phyloP scores from a whole-genome alignment of 2,797 vertebrate genomes.

The Tympanoctomys barrerae region DNA sequence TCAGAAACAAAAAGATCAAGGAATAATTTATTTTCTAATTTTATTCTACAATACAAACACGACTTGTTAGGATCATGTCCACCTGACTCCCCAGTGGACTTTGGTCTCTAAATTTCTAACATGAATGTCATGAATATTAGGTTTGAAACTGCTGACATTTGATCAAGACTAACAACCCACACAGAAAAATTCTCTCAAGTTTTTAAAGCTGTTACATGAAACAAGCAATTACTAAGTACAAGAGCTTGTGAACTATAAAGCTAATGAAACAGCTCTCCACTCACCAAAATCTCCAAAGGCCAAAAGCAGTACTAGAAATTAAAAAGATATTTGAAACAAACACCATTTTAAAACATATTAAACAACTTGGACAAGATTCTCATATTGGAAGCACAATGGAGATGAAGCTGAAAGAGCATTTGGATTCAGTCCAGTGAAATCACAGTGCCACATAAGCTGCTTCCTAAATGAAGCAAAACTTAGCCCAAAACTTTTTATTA shows the following conservation, averaged over 20 bases:
- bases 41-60: conserved; percentile 70
- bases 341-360: conserved; percentile 50
- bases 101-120: conserved; percentile 74
- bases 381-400: conserved; percentile 63
- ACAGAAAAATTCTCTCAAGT: conserved; percentile 43
- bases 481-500: conserved; percentile 63
- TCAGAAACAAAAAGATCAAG: conserved; percentile 51
- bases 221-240: conserved; percentile 71
- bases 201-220: conserved; percentile 69
- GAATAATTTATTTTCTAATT: conserved; percentile 73
- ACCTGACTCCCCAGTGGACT: conserved; percentile 60
- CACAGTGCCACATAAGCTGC: conserved; percentile 36
- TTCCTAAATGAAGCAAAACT: conserved; percentile 70
- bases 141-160: conserved; percentile 78
- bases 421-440: conserved; percentile 70
- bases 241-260: conserved; percentile 75
- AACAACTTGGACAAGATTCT: conserved; percentile 70
- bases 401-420: conserved; percentile 72
- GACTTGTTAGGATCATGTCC: conserved; percentile 54
- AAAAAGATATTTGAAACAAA: conserved; percentile 69
- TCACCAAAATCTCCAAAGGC: conserved; percentile 59
- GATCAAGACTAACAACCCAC: conserved; percentile 71
- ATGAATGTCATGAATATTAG: conserved; percentile 73
- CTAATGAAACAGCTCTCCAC: conserved; percentile 72
- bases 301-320: conserved; percentile 46